Conservation (phyloP, 1,140 invertebrate species). For the Coptotermes formosanus region DNA sequence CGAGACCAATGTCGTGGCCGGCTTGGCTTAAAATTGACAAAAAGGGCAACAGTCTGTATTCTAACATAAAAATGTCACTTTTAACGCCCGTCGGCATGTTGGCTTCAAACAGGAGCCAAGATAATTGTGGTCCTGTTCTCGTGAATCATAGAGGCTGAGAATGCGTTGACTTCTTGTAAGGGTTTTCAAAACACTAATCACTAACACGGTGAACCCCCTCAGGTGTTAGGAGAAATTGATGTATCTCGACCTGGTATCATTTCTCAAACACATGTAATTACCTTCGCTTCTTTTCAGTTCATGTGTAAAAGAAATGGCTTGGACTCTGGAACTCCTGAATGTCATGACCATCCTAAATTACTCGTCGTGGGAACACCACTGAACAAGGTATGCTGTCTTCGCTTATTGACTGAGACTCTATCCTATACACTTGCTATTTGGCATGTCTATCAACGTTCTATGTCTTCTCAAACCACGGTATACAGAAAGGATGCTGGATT, state of each 20-base stretch:
- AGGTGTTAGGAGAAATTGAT: not conserved
- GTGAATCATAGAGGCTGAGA: not conserved
- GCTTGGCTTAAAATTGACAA: too few relatives aligned
- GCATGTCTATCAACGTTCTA: not conserved
- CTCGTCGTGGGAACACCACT: not conserved
- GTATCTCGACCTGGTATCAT: not conserved
- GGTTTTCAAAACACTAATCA: not conserved
- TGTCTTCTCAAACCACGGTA: not conserved
- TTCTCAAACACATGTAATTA: not conserved
- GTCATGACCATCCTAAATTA: not conserved
- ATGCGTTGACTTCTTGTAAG: not conserved
- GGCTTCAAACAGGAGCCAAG: too few relatives aligned
- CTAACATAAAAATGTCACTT: too few relatives aligned
- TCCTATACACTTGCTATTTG: not conserved
- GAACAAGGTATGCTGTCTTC: not conserved
- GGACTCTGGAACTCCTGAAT: not conserved
- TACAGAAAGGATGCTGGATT: not conserved
- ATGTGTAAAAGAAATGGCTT: not conserved
- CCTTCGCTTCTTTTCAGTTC: not conserved
- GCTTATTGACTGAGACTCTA: not conserved
- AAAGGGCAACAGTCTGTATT: too few relatives aligned
- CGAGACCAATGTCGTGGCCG: too few relatives aligned
- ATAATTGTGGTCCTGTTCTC: not conserved
- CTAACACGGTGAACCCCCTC: not conserved
- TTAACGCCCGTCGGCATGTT: too few relatives aligned